Evolutionary conservation across 1,140 invertebrate species (phyloP), one percentile per base, ranked within the genome.

Genomic region (Heliothis subflexa): DNA sequence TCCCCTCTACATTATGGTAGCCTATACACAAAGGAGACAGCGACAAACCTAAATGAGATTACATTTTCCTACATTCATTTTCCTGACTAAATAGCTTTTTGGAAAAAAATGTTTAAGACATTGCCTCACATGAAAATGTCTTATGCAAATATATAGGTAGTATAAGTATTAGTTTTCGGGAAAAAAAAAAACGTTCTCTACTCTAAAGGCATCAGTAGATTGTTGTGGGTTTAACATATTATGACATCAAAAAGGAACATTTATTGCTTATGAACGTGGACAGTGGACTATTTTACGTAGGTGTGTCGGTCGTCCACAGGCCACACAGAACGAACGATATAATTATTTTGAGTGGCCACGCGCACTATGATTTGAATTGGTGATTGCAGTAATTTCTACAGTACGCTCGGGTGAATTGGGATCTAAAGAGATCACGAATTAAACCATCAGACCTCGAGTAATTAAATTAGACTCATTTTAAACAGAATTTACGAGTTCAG

Each of bases 381-480:
- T 64, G 33, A 64, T 64, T 64, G 33, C 62, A 52, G 47, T 61
- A 62, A 64, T 49, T 40, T 55, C 45, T 7, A 61, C 28, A 59
- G 76, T 49, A 71, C 55, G 68, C 52, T 61, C 21, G 54, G 33
- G 12, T 47, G 28, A 47, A 18, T 57, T 73, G 16, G 21, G 12
- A 73, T 73, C 45, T 76, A 52, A 52, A 76, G 47, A 76, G 59
- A 76, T 75, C 25, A 64, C 50, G 47, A 66, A 76, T 64, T 76
- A 66, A 76, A 66, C 16, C 49, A 76, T 54, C 61, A 64, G 59
- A 76, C 74, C 59, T 64, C 10, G 52, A 77, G 66, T 82, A 84
- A 82, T 82, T 79, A 78, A 82, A 84, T 81, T 80, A 80, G 78
- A 73, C 68, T 76, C 78, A 61, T 80, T 80, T 84, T 84, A 80